A percentile compares a stretch with the other conserved stretches of the same genome.
Conservation (phyloP, 2,888 invertebrate species). For the Dolomedes plantarius region DNA sequence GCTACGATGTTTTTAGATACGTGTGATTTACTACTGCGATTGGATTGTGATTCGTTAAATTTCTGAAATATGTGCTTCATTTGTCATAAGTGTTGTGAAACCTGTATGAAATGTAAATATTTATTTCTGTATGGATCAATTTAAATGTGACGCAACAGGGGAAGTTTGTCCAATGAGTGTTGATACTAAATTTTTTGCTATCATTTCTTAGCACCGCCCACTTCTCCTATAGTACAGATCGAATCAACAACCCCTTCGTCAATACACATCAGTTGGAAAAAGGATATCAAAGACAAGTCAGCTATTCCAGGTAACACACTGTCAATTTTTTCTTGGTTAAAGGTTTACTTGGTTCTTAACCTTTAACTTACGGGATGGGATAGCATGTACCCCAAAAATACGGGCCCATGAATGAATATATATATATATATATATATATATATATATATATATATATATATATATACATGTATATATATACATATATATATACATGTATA, state of each 20-base stretch:
- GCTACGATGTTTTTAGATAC: no score
- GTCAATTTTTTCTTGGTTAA: no score
- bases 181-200: constrained; percentile 68
- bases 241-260: constrained; percentile 62
- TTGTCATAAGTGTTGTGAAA: no score
- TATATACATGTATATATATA: not conserved
- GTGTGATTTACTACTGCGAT: no score
- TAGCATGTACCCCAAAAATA: no score
- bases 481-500: not conserved
- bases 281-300: constrained; percentile 62
- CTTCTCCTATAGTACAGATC: constrained; percentile 72
- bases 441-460: not conserved
- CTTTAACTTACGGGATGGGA: no score
- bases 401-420: no score
- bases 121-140: no score
- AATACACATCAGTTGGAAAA: constrained; percentile 72
- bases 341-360: no score
- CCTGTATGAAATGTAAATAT: no score
- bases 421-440: not conserved
- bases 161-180: constrained; percentile 32
- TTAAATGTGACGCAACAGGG: not conserved
- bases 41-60: no score
- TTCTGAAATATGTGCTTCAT: no score
- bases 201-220: constrained; percentile 72
- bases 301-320: constrained; percentile 63